Evolutionary conservation across 2,888 invertebrate genomes (phyloP).

Genomic region (Drosophila kambysellisi): DNA sequence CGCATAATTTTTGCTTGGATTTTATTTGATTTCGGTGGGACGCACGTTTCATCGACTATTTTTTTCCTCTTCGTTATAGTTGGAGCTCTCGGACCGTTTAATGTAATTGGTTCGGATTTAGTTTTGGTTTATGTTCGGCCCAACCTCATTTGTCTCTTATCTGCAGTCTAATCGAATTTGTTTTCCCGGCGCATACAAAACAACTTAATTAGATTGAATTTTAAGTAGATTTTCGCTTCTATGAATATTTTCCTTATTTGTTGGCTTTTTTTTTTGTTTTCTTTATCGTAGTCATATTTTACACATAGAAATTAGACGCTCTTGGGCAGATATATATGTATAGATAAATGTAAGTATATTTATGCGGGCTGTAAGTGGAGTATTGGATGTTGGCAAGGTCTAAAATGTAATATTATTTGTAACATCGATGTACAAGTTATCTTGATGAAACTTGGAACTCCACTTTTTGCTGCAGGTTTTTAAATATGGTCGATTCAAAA

Average conservation of each 20-base stretch:
- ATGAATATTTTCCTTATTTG: conserved; percentile 6
- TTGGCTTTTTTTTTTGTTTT: conserved; percentile 18
- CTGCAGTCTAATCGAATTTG: conserved; percentile 69
- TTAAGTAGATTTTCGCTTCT: conserved; percentile 34
- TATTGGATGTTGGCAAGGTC: neutral
- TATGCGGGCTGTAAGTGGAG: conserved; percentile 28
- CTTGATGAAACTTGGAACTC: neutral
- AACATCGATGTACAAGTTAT: neutral
- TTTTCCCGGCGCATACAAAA: conserved; percentile 64
- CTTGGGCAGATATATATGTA: conserved; percentile 15
- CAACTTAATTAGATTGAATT: conserved; percentile 80
- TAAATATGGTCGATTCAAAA: neutral
- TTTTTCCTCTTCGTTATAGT: conserved; percentile 24
- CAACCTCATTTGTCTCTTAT: conserved; percentile 47
- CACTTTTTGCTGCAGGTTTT: neutral
- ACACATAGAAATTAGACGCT: conserved; percentile 51
- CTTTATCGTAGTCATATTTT: conserved; percentile 54
- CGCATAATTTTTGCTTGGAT: conserved; percentile 68
- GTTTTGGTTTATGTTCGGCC: conserved; percentile 24
- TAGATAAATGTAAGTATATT: neutral
- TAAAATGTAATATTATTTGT: neutral
- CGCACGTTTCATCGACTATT: conserved; percentile 53
- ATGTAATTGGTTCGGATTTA: conserved; percentile 77
- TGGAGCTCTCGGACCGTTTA: conserved; percentile 60
- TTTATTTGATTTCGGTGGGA: conserved; percentile 61